Conservation (phyloP, 2,888 invertebrate species). For the Polietes domitor region DNA sequence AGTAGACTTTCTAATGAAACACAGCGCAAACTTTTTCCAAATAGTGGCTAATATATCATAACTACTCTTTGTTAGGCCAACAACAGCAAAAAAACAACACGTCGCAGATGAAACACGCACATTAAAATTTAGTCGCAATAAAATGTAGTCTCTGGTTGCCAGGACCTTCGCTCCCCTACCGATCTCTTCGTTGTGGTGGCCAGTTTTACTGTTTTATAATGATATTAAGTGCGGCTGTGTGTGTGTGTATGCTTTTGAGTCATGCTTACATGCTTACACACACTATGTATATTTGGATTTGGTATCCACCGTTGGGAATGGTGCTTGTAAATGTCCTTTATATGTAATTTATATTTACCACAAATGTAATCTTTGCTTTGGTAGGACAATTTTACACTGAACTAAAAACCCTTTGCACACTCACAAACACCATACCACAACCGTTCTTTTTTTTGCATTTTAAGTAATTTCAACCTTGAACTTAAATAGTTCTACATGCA, state of each 20-base stretch:
- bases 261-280: neutral
- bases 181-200: neutral
- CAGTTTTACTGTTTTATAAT: neutral
- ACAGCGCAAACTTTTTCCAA: too few species aligned
- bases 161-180: neutral
- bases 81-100: too few species aligned
- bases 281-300: neutral
- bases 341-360: slow-evolving; percentile 40
- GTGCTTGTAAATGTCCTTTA: slow-evolving; percentile 40
- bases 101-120: neutral
- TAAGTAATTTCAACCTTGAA: slow-evolving; percentile 57
- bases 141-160: neutral
- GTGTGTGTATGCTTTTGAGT: neutral
- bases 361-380: slow-evolving; percentile 41
- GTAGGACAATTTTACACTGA: slow-evolving; percentile 12
- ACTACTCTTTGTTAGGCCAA: too few species aligned
- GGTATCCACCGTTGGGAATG: neutral
- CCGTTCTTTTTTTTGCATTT: neutral
- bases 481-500: slow-evolving; percentile 39
- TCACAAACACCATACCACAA: neutral
- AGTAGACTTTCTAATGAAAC: too few species aligned
- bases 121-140: neutral
- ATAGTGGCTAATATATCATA: too few species aligned
- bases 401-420: slow-evolving; percentile 8
- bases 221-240: neutral